Evolutionary conservation across 2,888 invertebrate genomes (phyloP), one percentile per base, ranked within the genome.

Genomic region (Dasysyrphus albostriatus): DNA sequence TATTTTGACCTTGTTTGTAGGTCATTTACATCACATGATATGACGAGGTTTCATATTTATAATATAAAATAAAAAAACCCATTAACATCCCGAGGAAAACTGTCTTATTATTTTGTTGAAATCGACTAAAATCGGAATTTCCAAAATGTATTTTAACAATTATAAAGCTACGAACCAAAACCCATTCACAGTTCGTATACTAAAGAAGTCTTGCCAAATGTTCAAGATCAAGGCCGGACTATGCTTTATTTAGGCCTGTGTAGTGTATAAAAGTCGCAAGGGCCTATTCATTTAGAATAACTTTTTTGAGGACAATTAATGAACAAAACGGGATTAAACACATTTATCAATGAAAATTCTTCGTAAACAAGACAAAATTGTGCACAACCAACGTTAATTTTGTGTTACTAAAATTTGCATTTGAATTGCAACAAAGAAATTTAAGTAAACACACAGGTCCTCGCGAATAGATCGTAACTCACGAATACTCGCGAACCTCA

Each of bases 21-120:
- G 80, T 80, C 79, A 80, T 84, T 76, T 80, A 84, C 75, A 70
- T 74, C 69, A 47, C 54, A 69, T 37, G 42, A 63, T 42, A 61
- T 61, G 14, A 61, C 5, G 24, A 19, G n/a, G 37, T 19, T 37
- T 5, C 5, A n/a, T n/a, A 29, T 32, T 32, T 32, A 59, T 16
- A 37, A 39, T 37, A 19, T n/a, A n/a, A 2, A 29, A 10, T 8
- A n/a, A 0, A 56, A 7, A 19, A 56, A 72, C 32, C 7, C 63
- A 32, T 49, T 72, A 51, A 70, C 47, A 59, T n/a, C 8, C 42
- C 14, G 2, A 4, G 12, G 42, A 42, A 42, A 4, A 4, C 12
- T 14, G 12, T n/a, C 74, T 83, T 63, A 16, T 75, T 24, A 24
- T 72, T 83, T 72, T 75, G 74, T 74, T 63, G 24, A 39, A 51